These are phyloP conservation scores for Platyrinchus mystaceus DNA, from an alignment of 2,797 vertebrate species.

Conservation along the genomic window DNA sequence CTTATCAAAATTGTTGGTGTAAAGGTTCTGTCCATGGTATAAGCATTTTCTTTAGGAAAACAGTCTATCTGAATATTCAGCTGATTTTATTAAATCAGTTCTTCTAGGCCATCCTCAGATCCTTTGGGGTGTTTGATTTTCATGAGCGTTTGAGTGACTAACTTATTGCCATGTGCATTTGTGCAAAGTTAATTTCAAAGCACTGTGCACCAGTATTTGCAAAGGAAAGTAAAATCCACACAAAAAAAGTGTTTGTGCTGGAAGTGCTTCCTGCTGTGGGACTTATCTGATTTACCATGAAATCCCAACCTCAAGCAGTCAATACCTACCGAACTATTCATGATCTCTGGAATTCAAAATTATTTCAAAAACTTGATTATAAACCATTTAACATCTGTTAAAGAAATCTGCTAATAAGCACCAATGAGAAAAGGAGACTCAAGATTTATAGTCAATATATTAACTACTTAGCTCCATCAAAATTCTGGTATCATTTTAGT, in stretches of 20 bases:
- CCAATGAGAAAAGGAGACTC: background rate
- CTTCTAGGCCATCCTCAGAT: background rate
- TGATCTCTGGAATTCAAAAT: background rate
- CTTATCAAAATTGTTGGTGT: background rate
- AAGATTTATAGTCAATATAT: background rate
- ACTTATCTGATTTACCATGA: conserved; percentile 33
- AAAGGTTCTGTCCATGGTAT: background rate
- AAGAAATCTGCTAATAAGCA: background rate
- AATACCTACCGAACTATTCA: background rate
- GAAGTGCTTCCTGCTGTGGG: conserved; percentile 13
- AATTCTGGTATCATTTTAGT: background rate
- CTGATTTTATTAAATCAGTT: conserved; percentile 23
- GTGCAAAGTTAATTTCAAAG: conserved; percentile 46
- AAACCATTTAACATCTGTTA: background rate
- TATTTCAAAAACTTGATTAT: background rate
- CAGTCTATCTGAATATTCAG: conserved; percentile 12
- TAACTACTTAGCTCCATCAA: background rate
- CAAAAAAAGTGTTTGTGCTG: conserved; percentile 2
- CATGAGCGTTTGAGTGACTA: conserved; percentile 22
- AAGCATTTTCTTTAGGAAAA: conserved; percentile 4
- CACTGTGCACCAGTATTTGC: background rate
- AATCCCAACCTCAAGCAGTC: conserved; percentile 41
- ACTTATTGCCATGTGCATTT: conserved; percentile 38
- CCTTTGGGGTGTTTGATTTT: conserved; percentile 34
- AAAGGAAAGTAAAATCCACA: conserved; percentile 22